Percentiles rank a stretch among this genome's conserved stretches.
Conservation (phyloP, 2,888 invertebrate species). For the Xestia rhomboidea region DNA sequence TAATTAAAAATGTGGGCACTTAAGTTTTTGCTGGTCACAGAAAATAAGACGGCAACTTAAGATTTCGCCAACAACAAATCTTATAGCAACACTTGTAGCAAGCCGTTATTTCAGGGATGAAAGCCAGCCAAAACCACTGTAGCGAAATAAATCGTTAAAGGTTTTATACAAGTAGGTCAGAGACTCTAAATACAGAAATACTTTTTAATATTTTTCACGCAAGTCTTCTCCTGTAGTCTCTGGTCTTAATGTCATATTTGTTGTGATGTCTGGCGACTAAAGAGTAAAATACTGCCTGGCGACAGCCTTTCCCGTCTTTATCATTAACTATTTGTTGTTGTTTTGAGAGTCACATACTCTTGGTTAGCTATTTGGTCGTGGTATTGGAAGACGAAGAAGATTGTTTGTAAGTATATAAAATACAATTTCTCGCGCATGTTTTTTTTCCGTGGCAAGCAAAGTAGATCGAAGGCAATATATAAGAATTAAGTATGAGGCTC, state of each 20-base stretch:
- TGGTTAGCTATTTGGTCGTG: not conserved
- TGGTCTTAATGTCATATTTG: slow-evolving; percentile 39
- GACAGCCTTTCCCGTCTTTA: not conserved
- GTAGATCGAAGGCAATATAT: not conserved
- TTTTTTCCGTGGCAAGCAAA: not conserved
- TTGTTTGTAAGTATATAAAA: slow-evolving; percentile 40
- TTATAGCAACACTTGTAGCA: slow-evolving; percentile 26
- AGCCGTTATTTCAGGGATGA: slow-evolving; percentile 29
- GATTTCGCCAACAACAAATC: slow-evolving; percentile 10
- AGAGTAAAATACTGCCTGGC: not conserved
- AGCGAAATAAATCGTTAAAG: slow-evolving; percentile 43
- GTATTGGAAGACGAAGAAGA: slow-evolving; percentile 2
- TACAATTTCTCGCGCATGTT: not conserved
- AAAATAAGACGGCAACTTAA: not conserved
- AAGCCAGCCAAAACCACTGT: slow-evolving; percentile 11
- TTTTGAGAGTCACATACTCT: slow-evolving; percentile 17
- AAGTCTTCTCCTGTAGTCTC: slow-evolving; percentile 8
- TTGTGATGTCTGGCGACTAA: slow-evolving; percentile 3
- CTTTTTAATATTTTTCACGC: slow-evolving; percentile 39
- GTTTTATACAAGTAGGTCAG: slow-evolving; percentile 50
- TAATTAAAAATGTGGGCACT: not conserved
- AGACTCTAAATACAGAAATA: slow-evolving; percentile 14
- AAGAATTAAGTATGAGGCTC: too few species aligned
- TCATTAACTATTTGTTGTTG: slow-evolving; percentile 3
- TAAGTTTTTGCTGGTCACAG: not conserved